phyloP scores from a whole-genome alignment of 2,888 invertebrate species.

The Mesoligia furuncula region DNA sequence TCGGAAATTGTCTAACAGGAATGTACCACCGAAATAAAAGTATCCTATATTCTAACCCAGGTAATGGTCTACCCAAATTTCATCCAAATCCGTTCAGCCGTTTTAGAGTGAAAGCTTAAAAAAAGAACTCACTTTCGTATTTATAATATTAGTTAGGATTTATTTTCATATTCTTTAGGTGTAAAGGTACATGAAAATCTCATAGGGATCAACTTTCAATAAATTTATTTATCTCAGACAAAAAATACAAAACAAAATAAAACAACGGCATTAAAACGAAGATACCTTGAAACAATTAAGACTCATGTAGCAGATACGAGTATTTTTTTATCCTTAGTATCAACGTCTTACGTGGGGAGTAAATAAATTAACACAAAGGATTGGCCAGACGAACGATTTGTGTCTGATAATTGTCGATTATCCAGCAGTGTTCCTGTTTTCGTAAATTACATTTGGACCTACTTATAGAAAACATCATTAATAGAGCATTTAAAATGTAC shows the following conservation, averaged over 20 bases:
- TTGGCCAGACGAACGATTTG: conserved; percentile 36
- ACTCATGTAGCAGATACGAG: conserved; percentile 45
- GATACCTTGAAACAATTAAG: conserved; percentile 62
- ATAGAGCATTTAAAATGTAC: too few species aligned
- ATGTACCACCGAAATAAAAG: too few species aligned
- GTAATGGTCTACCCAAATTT: neutral
- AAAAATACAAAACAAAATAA: conserved; percentile 30
- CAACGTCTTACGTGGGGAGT: conserved; percentile 66
- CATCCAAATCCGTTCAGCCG: neutral
- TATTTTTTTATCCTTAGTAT: conserved; percentile 61
- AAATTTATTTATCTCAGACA: neutral
- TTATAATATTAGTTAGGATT: neutral
- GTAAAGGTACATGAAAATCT: neutral
- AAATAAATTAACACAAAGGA: conserved; percentile 71
- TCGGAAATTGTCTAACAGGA: too few species aligned
- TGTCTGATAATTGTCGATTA: neutral
- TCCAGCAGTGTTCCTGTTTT: too few species aligned
- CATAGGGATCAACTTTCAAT: neutral
- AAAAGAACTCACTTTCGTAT: neutral
- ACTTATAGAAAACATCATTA: too few species aligned
- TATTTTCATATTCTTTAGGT: neutral
- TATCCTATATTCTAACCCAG: neutral
- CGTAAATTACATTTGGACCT: too few species aligned
- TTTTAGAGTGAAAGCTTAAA: neutral
- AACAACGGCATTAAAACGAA: conserved; percentile 33